Percentiles rank a stretch among this genome's conserved stretches.
Conservation (phyloP, 2,113 vertebrate species). For the Brachionichthys hirsutus region DNA sequence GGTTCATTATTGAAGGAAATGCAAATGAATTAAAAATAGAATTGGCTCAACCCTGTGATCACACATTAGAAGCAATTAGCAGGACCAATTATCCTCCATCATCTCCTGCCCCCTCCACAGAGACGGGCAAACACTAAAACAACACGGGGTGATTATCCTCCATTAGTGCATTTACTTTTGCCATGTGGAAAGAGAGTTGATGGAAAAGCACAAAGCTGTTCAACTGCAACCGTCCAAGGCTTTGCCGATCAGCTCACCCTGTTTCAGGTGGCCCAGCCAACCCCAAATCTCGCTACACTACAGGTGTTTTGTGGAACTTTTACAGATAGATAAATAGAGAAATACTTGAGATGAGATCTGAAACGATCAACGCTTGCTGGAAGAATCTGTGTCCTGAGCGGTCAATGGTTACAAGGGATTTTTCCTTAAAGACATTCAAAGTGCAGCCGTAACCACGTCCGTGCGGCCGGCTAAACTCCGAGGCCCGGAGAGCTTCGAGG, state of each 20-base stretch:
- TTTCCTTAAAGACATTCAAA: too few relatives aligned
- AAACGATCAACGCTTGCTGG: too few relatives aligned
- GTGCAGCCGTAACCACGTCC: too few relatives aligned
- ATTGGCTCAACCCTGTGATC: constrained; percentile 38
- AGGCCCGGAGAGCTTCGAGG: too few relatives aligned
- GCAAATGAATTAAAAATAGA: constrained; percentile 5
- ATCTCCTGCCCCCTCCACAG: constrained; percentile 45
- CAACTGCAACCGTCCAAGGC: constrained; percentile 22
- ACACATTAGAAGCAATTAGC: constrained; percentile 57
- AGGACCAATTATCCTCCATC: constrained; percentile 56
- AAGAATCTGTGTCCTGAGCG: too few relatives aligned
- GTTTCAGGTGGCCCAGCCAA: too few relatives aligned
- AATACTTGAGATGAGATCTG: too few relatives aligned
- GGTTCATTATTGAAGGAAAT: constrained; percentile 4
- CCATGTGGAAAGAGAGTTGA: constrained; percentile 50
- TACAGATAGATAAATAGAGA: too few relatives aligned
- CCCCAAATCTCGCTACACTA: too few relatives aligned
- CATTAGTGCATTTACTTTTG: constrained; percentile 64
- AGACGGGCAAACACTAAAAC: constrained; percentile 48
- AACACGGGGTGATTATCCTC: constrained; percentile 59
- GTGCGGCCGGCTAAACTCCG: too few relatives aligned
- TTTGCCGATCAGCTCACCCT: constrained; percentile 35
- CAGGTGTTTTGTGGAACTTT: too few relatives aligned
- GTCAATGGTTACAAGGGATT: too few relatives aligned
- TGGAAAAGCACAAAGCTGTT: constrained; percentile 29